phyloP scores from a whole-genome alignment of 2,797 vertebrate species.

The Helicolenus hilgendorfi region DNA sequence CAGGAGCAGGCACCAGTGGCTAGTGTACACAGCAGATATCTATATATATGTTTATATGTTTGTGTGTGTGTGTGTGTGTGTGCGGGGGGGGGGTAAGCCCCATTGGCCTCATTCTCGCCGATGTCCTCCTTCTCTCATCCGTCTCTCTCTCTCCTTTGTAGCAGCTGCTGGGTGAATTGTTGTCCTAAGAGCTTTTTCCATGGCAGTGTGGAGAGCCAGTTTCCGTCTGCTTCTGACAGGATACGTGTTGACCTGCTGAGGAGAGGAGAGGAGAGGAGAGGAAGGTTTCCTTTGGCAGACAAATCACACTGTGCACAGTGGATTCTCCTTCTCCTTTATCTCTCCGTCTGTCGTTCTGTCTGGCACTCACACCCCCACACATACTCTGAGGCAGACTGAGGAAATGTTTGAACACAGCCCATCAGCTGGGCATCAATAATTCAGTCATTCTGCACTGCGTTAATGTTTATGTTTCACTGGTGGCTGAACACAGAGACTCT shows the following conservation, averaged over 20 bases:
- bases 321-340: conserved; percentile 7
- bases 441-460: conserved; percentile 47
- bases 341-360: neutral
- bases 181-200: conserved; percentile 78
- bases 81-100: neutral
- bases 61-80: conserved; percentile 3
- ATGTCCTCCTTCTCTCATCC: conserved; percentile 42
- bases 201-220: conserved; percentile 57
- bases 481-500: conserved; percentile 26
- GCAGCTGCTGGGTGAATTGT: conserved; percentile 74
- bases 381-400: neutral
- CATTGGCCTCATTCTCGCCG: conserved; percentile 39
- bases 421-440: conserved; percentile 78
- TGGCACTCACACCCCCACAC: neutral
- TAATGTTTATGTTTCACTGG: conserved; percentile 69
- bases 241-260: conserved; percentile 59
- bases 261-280: conserved; percentile 18
- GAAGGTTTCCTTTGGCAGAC: conserved; percentile 35
- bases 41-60: conserved; percentile 45
- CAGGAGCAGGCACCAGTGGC: conserved; percentile 32
- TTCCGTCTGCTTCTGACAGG: conserved; percentile 76
- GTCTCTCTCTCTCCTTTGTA: conserved; percentile 50
- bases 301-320: conserved; percentile 6
- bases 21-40: neutral
- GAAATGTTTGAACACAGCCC: conserved; percentile 35